These are phyloP conservation scores for Scomberomorus guttatus DNA, from an alignment of 2,797 vertebrate genomes.

Conservation along the genomic window DNA sequence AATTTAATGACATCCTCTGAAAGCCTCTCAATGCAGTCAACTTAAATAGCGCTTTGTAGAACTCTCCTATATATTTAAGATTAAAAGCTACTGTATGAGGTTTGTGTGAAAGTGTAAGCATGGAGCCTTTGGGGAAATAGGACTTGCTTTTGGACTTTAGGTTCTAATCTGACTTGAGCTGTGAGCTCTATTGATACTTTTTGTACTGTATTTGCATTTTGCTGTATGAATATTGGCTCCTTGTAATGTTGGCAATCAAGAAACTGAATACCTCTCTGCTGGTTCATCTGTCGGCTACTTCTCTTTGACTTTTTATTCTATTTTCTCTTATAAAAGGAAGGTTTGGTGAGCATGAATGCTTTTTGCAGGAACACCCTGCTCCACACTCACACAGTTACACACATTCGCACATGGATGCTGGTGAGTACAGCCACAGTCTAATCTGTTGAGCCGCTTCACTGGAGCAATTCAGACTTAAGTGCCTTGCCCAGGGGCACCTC, in stretches of 20 bases:
- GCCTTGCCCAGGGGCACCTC: background rate
- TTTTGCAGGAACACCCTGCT: background rate
- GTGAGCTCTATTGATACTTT: background rate
- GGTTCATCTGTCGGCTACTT: background rate
- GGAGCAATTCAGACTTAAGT: background rate
- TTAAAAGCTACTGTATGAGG: slow-evolving; percentile 8
- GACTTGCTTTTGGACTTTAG: background rate
- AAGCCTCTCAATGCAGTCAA: slow-evolving; percentile 40
- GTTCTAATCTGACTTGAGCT: background rate
- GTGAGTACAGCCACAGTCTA: background rate
- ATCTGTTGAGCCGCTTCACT: background rate
- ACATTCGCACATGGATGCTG: background rate
- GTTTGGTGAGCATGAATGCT: background rate
- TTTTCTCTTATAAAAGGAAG: background rate
- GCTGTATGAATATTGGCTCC: background rate
- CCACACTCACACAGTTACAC: background rate
- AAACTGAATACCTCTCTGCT: background rate
- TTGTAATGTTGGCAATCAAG: background rate
- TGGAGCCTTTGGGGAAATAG: background rate
- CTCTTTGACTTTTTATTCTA: background rate
- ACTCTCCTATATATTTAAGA: background rate
- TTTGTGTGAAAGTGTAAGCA: slow-evolving; percentile 2
- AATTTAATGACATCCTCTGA: slow-evolving; percentile 55
- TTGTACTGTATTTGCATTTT: background rate
- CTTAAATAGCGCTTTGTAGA: slow-evolving; percentile 17